These are phyloP conservation scores for Cosmia pyralina DNA, from an alignment of 2,888 invertebrate species.

Conservation along the genomic window DNA sequence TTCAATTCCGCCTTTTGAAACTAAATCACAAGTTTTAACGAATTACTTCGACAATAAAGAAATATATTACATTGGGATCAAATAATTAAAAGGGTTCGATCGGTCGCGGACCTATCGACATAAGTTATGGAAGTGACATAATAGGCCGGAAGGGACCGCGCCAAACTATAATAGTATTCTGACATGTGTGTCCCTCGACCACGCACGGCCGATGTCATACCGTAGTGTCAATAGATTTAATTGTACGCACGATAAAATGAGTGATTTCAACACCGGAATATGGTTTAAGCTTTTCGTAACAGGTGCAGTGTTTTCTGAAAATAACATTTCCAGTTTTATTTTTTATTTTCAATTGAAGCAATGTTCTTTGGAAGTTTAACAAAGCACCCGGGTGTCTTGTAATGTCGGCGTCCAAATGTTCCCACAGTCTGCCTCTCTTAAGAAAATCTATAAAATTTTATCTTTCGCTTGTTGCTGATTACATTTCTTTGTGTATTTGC, in stretches of 20 bases:
- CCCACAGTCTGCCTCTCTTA: constrained; percentile 48
- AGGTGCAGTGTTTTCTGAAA: constrained; percentile 46
- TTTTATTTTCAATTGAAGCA: constrained; percentile 43
- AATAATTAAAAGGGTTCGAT: constrained; percentile 63
- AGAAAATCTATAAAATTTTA: constrained; percentile 61
- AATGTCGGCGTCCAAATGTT: constrained; percentile 49
- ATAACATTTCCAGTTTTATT: constrained; percentile 32
- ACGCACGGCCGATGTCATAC: constrained; percentile 23
- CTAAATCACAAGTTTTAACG: constrained; percentile 85
- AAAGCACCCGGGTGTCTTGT: constrained; percentile 40
- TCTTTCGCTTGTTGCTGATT: constrained; percentile 54
- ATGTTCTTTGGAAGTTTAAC: constrained; percentile 48
- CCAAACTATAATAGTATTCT: constrained; percentile 48
- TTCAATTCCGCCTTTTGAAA: constrained; percentile 87
- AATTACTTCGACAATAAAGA: constrained; percentile 84
- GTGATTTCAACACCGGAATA: constrained; percentile 24
- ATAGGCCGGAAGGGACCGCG: constrained; percentile 37
- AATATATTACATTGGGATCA: constrained; percentile 77
- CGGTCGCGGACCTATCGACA: constrained; percentile 30
- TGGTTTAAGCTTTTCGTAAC: constrained; percentile 33
- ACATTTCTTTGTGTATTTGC: constrained; percentile 51
- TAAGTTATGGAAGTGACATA: constrained; percentile 34
- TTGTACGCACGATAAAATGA: constrained; percentile 32
- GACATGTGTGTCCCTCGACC: constrained; percentile 38
- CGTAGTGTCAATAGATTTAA: constrained; percentile 31